These are phyloP conservation scores for Brachypodius melanocephalos DNA, from an alignment of 2,113 vertebrate genomes.

Conservation along the genomic window DNA sequence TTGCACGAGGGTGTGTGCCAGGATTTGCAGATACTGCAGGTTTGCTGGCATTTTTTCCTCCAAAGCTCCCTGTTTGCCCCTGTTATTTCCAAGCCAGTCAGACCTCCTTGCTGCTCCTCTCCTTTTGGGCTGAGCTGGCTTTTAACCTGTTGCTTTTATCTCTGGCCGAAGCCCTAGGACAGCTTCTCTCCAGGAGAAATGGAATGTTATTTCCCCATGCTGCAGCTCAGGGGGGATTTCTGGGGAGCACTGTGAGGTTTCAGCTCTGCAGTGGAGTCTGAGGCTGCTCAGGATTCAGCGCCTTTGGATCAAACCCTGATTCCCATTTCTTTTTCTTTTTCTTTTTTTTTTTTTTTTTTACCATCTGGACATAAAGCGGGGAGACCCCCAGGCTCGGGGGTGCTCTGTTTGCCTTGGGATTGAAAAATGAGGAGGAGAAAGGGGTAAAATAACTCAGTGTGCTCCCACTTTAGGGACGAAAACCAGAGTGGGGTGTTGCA, in stretches of 20 bases:
- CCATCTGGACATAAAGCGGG: background rate
- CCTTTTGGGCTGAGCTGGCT: background rate
- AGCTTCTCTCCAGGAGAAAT: background rate
- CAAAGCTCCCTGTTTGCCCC: background rate
- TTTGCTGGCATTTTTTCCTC: background rate
- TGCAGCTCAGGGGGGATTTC: background rate
- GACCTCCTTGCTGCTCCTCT: background rate
- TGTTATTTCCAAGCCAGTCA: background rate
- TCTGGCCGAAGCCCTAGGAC: background rate
- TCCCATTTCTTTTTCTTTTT: background rate
- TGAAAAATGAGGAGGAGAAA: background rate
- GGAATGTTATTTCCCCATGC: background rate
- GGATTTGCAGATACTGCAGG: background rate
- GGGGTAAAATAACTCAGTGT: background rate
- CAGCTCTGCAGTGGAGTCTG: background rate
- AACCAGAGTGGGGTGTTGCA: background rate
- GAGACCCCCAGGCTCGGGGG: background rate
- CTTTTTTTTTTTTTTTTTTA: background rate
- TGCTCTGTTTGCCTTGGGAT: background rate
- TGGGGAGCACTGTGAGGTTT: background rate
- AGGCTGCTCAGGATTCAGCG: background rate
- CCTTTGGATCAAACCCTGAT: background rate
- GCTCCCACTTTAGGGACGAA: background rate
- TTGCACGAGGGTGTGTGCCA: fast-evolving
- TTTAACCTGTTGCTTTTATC: constrained; percentile 40